Evolutionary conservation across 2,797 vertebrate species (phyloP).

Genomic region (Pangasius djambal): DNA sequence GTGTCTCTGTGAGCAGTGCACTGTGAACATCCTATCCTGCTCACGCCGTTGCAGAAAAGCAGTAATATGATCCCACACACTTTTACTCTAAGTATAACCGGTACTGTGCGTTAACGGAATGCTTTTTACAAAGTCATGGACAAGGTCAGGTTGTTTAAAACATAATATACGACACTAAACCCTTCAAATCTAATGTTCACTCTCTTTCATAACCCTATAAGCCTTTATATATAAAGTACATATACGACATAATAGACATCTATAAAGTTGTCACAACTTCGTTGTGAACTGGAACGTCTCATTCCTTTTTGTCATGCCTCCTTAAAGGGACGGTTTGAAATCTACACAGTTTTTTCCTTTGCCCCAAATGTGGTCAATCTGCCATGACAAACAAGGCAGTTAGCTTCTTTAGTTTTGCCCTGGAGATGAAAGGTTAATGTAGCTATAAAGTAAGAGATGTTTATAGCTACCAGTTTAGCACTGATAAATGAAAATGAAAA

Average conservation of each 20-base stretch:
- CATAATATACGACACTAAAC: no score
- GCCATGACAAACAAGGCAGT: not conserved
- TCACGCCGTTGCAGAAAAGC: not conserved
- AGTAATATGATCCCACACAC: not conserved
- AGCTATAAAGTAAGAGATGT: not conserved
- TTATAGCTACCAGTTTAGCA: not conserved
- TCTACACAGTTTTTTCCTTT: not conserved
- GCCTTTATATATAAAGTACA: not conserved
- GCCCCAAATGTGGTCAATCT: not conserved
- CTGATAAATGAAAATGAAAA: not conserved
- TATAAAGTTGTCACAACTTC: not conserved
- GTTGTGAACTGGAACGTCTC: not conserved
- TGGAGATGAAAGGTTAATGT: no score
- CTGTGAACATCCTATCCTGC: slow-evolving; percentile 4
- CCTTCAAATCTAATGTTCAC: not conserved
- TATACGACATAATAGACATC: not conserved
- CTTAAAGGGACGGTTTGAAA: not conserved
- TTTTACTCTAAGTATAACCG: not conserved
- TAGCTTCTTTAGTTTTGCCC: not conserved
- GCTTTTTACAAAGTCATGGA: slow-evolving; percentile 7
- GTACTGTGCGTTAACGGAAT: not conserved
- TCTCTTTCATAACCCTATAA: not conserved
- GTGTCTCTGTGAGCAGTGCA: slow-evolving; percentile 4
- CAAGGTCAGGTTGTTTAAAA: not conserved
- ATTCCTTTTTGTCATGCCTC: not conserved